These are phyloP conservation scores for Polymixis flavicincta DNA, from an alignment of 2,888 invertebrate species.

Conservation along the genomic window DNA sequence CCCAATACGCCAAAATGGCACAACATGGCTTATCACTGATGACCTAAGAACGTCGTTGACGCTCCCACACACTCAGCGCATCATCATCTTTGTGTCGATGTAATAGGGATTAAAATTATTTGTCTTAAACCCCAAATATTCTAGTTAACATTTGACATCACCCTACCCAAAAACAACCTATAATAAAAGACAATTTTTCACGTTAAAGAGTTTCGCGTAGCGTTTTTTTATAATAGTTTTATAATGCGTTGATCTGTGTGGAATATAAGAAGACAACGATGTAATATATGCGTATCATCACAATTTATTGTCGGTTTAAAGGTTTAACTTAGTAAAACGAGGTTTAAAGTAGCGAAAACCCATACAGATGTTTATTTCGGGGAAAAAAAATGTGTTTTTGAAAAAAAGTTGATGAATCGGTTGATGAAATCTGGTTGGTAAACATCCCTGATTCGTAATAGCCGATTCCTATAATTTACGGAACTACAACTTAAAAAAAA, in stretches of 20 bases:
- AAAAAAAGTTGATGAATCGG: not conserved
- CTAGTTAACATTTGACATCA: constrained; percentile 3
- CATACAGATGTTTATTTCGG: not conserved
- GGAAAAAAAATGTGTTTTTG: not conserved
- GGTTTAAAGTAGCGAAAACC: not conserved
- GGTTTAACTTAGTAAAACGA: constrained; percentile 20
- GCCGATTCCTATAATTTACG: too few relatives aligned
- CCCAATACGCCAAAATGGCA: too few relatives aligned
- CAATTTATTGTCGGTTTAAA: constrained; percentile 40
- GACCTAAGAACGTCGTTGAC: too few relatives aligned
- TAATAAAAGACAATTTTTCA: constrained; percentile 63
- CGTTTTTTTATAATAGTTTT: constrained; percentile 51
- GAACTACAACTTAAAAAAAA: too few relatives aligned
- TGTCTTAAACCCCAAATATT: not conserved
- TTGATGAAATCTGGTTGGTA: not conserved
- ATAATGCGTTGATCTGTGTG: constrained; percentile 54
- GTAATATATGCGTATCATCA: constrained; percentile 64
- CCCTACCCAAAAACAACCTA: not conserved
- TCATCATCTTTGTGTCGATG: not conserved
- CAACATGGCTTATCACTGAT: too few relatives aligned
- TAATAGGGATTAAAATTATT: not conserved
- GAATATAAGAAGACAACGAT: constrained; percentile 58
- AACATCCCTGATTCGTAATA: too few relatives aligned
- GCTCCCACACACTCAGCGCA: too few relatives aligned
- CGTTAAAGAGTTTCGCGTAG: constrained; percentile 44